Evolutionary conservation across 2,888 invertebrate genomes (phyloP).

Genomic region (Eupithecia abbreviata): DNA sequence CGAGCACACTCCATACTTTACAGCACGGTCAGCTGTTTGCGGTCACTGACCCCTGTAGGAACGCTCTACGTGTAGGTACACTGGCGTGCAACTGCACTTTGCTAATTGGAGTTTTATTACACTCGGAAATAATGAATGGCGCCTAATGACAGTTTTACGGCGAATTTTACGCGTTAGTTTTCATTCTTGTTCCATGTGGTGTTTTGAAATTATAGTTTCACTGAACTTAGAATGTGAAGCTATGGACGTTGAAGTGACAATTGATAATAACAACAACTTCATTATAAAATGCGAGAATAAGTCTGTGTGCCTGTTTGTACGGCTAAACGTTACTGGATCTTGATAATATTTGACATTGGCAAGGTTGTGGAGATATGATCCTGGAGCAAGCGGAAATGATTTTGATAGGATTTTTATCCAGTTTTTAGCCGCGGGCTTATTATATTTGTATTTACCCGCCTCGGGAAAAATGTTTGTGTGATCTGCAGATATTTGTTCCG

Average conservation of each 20-base stretch:
- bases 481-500: neutral
- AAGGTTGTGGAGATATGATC: neutral
- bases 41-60: conserved; percentile 28
- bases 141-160: conserved; percentile 14
- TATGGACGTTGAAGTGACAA: neutral
- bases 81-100: conserved; percentile 30
- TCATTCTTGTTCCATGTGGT: neutral
- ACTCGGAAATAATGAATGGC: conserved; percentile 22
- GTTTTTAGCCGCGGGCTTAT: neutral
- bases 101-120: conserved; percentile 27
- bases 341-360: neutral
- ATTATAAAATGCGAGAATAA: neutral
- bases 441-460: neutral
- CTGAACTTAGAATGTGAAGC: neutral
- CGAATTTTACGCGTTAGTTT: neutral
- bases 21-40: conserved; percentile 24
- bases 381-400: neutral
- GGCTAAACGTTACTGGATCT: neutral
- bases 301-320: neutral
- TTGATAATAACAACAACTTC: neutral
- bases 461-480: neutral
- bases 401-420: neutral
- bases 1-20: conserved; percentile 17
- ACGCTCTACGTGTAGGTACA: conserved; percentile 6
- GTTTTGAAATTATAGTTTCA: neutral